Evolutionary conservation across 2,797 vertebrate genomes (phyloP), one percentile per base, ranked within the genome.

Genomic region (Chaetodon trifasciatus): DNA sequence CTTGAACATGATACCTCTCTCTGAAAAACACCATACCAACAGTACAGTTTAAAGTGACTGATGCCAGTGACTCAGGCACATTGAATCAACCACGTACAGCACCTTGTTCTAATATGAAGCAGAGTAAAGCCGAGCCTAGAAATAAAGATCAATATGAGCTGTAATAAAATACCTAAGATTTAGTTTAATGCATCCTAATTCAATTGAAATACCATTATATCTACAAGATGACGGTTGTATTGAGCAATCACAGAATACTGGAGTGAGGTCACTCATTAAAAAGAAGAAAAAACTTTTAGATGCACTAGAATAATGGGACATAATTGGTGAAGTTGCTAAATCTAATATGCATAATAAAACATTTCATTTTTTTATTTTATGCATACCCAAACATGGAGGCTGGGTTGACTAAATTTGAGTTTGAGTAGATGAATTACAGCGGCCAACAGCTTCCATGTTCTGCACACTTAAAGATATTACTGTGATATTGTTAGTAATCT

Each of bases 171-270:
- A 90, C 66, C 58, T 64, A 74, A 78, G 69, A 88, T 90, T 87
- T 80, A 83, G 75, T 93, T 93, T 92, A 93, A 91, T 92, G 91
- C 84, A 87, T 88, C 89, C 83, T 94, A 95, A 95, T 90, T 90
- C 78, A 93, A 94, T 94, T 93, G 69, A 89, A 93, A 94, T 81
- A 65, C 86, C 90, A 94, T 94, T 94, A 89, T 91, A 88, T 90
- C 82, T 89, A 67, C 80, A 85, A 93, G 85, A 62, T 79, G 90
- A 95, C 76, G 81, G 70, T 89, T 90, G 65, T 76, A 85, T 69
- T 81, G 78, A 78, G 75, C 76, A 83, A 80, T 86, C 79, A 90
- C 52, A 53, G 82, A 94, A 91, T 86, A 84, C 55, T n/a, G 80
- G 66, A 87, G 86, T 84, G 82, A 87, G 70, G 64, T 67, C 76